Evolutionary conservation across 2,888 invertebrate species (phyloP), one percentile per base, ranked within the genome.

Genomic region (Luperina nickerlii): DNA sequence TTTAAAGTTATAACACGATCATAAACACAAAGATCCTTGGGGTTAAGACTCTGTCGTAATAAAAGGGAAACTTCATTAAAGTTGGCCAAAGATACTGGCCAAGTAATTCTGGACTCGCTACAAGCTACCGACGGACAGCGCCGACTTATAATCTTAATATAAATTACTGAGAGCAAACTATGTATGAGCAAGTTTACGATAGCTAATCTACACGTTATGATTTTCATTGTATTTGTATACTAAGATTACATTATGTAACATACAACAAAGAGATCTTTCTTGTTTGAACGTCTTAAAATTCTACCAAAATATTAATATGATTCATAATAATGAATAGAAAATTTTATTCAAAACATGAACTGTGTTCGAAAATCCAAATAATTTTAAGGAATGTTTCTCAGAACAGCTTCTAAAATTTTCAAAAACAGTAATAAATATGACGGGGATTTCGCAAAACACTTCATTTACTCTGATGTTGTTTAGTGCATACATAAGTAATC

Each of bases 51-150:
- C 89, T 85, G 90, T 87, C 88, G 94, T 94, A 94, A 95, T 96
- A 95, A 96, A 96, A 95, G 93, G 89, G 93, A 95, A 93, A 96
- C 95, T 96, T 95, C 94, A 96, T 96, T 95, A 94, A 96, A 96
- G 92, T 96, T 95, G 85, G 92, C 92, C 92, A 90, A 94, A 93
- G 94, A 94, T 94, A 95, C 93, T 89, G 92, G 91, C 92, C 92
- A 91, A 94, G 93, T 93, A 92, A 92, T 93, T 93, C 91, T 91
- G 91, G 80, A 88, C 89, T 88, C 84, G 90, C 88, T 92, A 85
- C 87, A 90, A 91, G 90, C 89, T 85, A 88, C 87, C 82, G 87
- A 87, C 89, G 89, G 86, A 88, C 90, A 86, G 83, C 81, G 79
- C 72, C 68, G 84, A 71, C 76, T 84, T 79, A 79, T 75, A 86